Evolutionary conservation across 2,797 vertebrate genomes (phyloP), one percentile per base, ranked within the genome.

Genomic region (Mionectes olivaceus): DNA sequence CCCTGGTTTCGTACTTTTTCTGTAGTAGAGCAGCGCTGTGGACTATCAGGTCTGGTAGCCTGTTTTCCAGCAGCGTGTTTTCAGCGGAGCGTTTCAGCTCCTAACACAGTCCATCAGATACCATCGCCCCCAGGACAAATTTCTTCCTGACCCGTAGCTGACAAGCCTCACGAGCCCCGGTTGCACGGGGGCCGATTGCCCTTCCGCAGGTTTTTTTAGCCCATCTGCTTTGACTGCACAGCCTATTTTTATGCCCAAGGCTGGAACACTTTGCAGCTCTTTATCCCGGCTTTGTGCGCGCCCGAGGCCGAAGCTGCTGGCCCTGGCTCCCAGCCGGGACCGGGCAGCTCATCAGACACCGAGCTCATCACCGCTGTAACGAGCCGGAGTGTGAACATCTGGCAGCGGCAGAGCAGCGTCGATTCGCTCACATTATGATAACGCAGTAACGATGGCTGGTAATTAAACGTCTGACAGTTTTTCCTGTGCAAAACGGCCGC

Each of bases 21-120:
- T 67, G 0, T 28, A 6, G 28, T 3, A 6, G 3, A 65, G 39
- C 22, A 18, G 3, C 2, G 0, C 41, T 1, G 10, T 1, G 33
- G 27, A 5, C 33, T 30, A 0, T 7, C 47, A 24, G 80, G 16
- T 10, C 80, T 16, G 47, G 67, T 11, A 46, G 78, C 64, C n/a
- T 5, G 21, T 27, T 50, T 53, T 37, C 75, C 86, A 77, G 87
- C 90, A 59, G 41, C 53, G n/a, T 3, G 67, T 64, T 43, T 39
- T 1, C 83, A 27, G 81, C 49, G 7, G 46, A 46, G 46, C 83
- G 18, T 64, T 35, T 7, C 84, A 71, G 13, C 89, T 80, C 37
- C 74, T 35, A 43, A 4, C 81, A 87, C 64, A 65, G 68, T 5
- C 96, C 87, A 61, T 92, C 43, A 93, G 57, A 15, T 15, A 30